Evolutionary conservation across 2,113 vertebrate genomes (phyloP), one percentile per base, ranked within the genome.

Genomic region (Phrynosoma platyrhinos): DNA sequence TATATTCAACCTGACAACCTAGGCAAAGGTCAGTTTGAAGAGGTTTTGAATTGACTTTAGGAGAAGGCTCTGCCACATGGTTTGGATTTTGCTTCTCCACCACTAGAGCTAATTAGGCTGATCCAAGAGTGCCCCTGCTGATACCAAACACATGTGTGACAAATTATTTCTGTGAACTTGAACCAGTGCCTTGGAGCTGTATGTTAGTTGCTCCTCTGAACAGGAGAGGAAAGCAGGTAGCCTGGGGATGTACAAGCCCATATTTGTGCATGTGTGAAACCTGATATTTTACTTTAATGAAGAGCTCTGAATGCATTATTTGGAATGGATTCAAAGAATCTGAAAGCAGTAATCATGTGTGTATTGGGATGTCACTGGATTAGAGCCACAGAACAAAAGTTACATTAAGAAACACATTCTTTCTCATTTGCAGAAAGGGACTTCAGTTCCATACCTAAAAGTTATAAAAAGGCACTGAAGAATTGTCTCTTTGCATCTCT

Each of bases 51-150:
- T 88, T 88, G 12, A 86, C 14, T 1, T 88, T 40, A 83, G 87
- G 79, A 30, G 64, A 85, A 72, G 58, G 14, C 52, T 42, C 58
- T 68, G 53, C 83, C 81, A 53, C 21, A 40, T 27, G 85, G 82
- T 85, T 87, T 83, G 93, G 85, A 86, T 91, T 93, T 94, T 90
- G 36, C 47, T 89, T 91, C 18, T 6, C 1, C 40, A 89, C 74
- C 7, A 1, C 75, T 91, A 91, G 32, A 87, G 69, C 42, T 86
- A 81, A 88, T 90, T 92, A 93, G 91, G 77, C 87, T 92, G 91
- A 92, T 84, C 77, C 87, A 91, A 81, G 86, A 71, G 64, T 62
- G 42, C 87, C 77, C 77, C 36, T 77, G 0, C 84, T 92, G 81
- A 89, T 76, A 77, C 83, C 14, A 10, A 86, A 69, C 62, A 88